phyloP scores from a whole-genome alignment of 2,797 vertebrate species.

The Prionace glauca region DNA sequence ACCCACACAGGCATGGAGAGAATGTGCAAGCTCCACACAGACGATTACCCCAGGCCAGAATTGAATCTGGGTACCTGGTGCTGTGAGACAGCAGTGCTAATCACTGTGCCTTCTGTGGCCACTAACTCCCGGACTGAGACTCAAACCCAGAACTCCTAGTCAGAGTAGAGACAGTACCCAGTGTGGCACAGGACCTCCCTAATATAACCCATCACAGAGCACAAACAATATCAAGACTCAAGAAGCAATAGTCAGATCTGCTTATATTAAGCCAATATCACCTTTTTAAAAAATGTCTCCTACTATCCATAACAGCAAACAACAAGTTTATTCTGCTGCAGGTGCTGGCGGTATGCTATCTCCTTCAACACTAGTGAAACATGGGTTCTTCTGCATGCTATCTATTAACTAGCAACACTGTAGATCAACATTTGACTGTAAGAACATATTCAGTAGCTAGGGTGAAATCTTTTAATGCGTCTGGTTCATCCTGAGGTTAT shows the following conservation, averaged over 20 bases:
- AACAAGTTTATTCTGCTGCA: background rate
- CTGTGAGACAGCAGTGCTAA: too few species aligned
- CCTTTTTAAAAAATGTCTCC: background rate
- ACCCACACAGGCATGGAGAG: too few species aligned
- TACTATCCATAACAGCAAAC: background rate
- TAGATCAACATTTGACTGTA: slow-evolving; percentile 56
- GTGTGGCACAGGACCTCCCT: too few species aligned
- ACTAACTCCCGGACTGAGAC: too few species aligned
- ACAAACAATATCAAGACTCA: background rate
- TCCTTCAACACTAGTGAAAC: slow-evolving; percentile 59
- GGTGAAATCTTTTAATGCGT: slow-evolving; percentile 74
- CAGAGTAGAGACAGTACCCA: too few species aligned
- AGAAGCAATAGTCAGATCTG: background rate
- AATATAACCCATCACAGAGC: background rate
- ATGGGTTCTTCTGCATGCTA: slow-evolving; percentile 52
- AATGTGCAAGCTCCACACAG: too few species aligned
- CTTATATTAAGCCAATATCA: background rate
- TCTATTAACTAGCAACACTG: slow-evolving; percentile 58
- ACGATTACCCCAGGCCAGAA: too few species aligned
- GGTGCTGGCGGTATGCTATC: slow-evolving; percentile 58
- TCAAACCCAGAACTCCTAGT: too few species aligned
- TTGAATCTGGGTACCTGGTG: too few species aligned
- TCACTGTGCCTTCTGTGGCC: too few species aligned
- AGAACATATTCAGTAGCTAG: slow-evolving; percentile 64
- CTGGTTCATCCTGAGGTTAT: slow-evolving; percentile 71